Evolutionary conservation across 2,797 vertebrate genomes (phyloP).

Genomic region (Pogoniulus pusillus): DNA sequence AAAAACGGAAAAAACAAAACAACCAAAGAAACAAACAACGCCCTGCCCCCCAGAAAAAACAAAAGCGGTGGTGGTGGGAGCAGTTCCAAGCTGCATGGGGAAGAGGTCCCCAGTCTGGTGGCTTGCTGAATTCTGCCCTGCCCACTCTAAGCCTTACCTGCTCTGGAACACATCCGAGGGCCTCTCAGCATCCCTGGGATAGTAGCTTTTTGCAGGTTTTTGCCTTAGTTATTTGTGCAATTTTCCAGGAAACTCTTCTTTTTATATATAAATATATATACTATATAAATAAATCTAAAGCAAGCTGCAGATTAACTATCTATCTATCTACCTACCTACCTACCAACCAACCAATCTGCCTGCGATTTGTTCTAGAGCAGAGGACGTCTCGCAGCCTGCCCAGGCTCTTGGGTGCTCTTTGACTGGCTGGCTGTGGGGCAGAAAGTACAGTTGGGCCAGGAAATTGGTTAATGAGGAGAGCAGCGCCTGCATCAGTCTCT

Average conservation of each 20-base stretch:
- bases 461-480: slow-evolving; percentile 69
- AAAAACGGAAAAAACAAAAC: too few species aligned
- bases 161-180: background rate
- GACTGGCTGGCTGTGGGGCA: slow-evolving; percentile 40
- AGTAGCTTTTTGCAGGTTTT: background rate
- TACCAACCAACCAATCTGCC: background rate
- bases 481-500: slow-evolving; percentile 59
- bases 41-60: too few species aligned
- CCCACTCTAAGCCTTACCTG: background rate
- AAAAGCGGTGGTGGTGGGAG: background rate
- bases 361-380: slow-evolving; percentile 47
- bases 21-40: too few species aligned
- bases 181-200: background rate
- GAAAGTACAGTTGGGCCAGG: slow-evolving; percentile 64
- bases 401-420: slow-evolving; percentile 49
- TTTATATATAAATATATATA: too few species aligned
- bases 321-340: too few species aligned
- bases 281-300: too few species aligned
- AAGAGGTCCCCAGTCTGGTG: background rate
- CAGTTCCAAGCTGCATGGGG: background rate
- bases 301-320: too few species aligned
- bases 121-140: background rate
- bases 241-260: slow-evolving; percentile 27
- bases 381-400: slow-evolving; percentile 27
- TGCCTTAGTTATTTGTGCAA: slow-evolving; percentile 57